A percentile compares a stretch with the other conserved stretches of the same genome.
Conservation (phyloP, 2,113 vertebrate genomes). For the Bufo gargarizans region DNA sequence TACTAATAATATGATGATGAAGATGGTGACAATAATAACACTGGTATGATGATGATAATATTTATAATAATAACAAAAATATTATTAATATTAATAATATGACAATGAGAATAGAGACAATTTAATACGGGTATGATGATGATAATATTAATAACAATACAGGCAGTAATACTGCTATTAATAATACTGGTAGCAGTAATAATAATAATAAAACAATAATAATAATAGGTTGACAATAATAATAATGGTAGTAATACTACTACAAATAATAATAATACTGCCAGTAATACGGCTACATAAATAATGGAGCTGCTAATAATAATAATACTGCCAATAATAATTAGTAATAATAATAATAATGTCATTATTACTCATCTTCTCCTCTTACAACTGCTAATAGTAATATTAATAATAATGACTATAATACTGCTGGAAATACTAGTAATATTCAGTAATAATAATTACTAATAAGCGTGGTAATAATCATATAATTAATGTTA, state of each 20-base stretch:
- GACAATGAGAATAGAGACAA: too few relatives aligned
- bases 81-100: too few relatives aligned
- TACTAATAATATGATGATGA: too few relatives aligned
- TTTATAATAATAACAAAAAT: too few relatives aligned
- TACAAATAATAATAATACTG: background rate
- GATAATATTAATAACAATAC: background rate
- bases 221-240: background rate
- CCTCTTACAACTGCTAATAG: too few relatives aligned
- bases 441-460: background rate
- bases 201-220: background rate
- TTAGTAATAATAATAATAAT: background rate
- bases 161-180: background rate
- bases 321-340: background rate
- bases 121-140: too few relatives aligned
- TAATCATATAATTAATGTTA: background rate
- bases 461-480: background rate
- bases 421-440: background rate
- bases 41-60: too few relatives aligned
- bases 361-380: too few relatives aligned
- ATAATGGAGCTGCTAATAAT: background rate
- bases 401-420: too few relatives aligned
- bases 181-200: background rate
- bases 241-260: background rate
- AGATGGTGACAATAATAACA: too few relatives aligned
- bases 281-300: background rate